Evolutionary conservation across 2,797 vertebrate species (phyloP), one percentile per base, ranked within the genome.

Genomic region (Eleutherodactylus coqui): DNA sequence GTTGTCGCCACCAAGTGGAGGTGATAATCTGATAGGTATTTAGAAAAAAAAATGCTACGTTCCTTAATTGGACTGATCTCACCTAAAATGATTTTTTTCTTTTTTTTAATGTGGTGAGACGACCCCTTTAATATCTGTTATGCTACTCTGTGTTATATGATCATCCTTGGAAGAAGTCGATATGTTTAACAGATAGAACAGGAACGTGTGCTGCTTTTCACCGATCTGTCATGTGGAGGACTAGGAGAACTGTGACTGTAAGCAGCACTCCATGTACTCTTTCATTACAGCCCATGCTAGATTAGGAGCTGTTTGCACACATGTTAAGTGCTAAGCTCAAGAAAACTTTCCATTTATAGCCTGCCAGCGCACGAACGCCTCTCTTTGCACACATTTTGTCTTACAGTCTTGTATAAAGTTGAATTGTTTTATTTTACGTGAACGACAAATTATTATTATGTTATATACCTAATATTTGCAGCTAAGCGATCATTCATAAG

Each of bases 301-400:
- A 38, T 34, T 36, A 55, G 38, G 36, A 43, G 51, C 34, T 78
- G 75, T 58, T 55, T 58, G 51, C 75, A 78, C 67, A 58, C 21
- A 77, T 36, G 75, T 55, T 27, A 78, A 70, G 67, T 70, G 67
- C 36, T 41, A 43, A 43, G 38, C 36, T 70, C 36, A 11, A 11
- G 38, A 70, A 70, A 43, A n/a, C 67, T 70, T 70, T 43, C 67
- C 38, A 70, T 70, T 70, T 70, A 70, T 70, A 70, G 43, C 24
- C 32, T 70, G 21, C 36, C 13, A 10, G 67, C 67, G n/a, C 38
- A 14, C 14, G 13, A 11, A 70, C 38, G 13, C n/a, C 21, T 70
- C 67, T 41, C 43, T 70, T 70, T 60, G 58, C 58, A 13, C 21
- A 32, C 1, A 8, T 41, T 43, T 38, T 24, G 9, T 2, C 16